Conservation (phyloP, 2,113 vertebrate species). For the Leucosticte australis region DNA sequence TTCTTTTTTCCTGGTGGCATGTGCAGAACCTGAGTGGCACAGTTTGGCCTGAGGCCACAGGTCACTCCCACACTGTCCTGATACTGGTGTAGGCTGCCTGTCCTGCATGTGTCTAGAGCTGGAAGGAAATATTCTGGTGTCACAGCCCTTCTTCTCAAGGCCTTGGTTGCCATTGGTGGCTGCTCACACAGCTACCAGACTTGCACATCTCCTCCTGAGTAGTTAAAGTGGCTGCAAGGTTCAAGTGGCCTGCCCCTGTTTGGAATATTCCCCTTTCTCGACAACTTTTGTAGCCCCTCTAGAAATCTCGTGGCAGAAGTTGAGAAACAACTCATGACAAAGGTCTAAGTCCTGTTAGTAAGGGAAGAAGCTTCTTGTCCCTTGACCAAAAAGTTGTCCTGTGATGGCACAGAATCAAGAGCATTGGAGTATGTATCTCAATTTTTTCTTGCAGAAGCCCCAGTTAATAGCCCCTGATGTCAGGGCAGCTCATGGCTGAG, state of each 20-base stretch:
- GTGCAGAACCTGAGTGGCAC: not conserved
- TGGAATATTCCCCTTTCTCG: not conserved
- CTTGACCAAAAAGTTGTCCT: not conserved
- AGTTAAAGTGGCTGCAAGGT: not conserved
- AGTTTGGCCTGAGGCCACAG: accelerated
- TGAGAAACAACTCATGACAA: not conserved
- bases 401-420: not conserved
- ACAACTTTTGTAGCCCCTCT: not conserved
- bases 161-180: not conserved
- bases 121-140: not conserved
- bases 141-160: not conserved
- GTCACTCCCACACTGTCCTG: not conserved
- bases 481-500: not conserved
- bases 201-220: not conserved
- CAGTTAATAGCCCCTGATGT: not conserved
- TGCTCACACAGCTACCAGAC: not conserved
- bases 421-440: not conserved
- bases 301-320: accelerated
- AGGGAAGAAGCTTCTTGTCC: not conserved
- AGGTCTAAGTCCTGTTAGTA: not conserved
- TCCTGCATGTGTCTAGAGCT: not conserved
- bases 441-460: not conserved
- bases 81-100: not conserved
- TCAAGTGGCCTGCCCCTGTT: not conserved
- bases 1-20: not conserved